phyloP scores from a whole-genome alignment of 2,888 invertebrate genomes.

The Junonia oenone region DNA sequence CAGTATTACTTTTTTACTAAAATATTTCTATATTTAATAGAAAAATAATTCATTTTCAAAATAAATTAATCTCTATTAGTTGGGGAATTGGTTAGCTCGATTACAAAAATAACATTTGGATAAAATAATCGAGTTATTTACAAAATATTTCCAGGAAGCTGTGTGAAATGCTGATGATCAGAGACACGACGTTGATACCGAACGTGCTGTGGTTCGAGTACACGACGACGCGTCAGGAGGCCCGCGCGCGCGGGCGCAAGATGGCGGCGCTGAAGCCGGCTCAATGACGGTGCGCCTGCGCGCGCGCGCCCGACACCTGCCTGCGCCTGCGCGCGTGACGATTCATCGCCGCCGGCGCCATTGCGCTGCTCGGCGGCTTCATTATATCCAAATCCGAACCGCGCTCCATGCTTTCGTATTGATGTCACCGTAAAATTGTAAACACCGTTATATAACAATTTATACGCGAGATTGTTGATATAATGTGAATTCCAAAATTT shows the following conservation, averaged over 20 bases:
- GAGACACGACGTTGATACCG: constrained; percentile 94
- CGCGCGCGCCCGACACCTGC: constrained; percentile 40
- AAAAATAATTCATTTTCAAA: too few species aligned
- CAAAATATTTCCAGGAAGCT: constrained; percentile 82
- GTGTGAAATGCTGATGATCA: constrained; percentile 90
- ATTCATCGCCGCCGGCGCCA: constrained; percentile 55
- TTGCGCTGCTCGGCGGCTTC: constrained; percentile 58
- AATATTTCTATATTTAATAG: too few species aligned
- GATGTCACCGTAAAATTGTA: constrained; percentile 19
- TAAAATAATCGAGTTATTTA: not conserved
- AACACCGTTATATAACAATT: too few species aligned
- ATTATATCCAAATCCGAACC: constrained; percentile 45
- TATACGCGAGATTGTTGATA: too few species aligned
- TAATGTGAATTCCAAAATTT: too few species aligned
- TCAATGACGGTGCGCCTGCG: constrained; percentile 86
- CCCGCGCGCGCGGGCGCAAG: constrained; percentile 88
- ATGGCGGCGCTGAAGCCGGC: constrained; percentile 87
- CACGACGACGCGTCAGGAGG: constrained; percentile 90
- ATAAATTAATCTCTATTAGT: too few species aligned
- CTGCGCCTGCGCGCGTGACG: constrained; percentile 73
- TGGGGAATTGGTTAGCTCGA: too few species aligned
- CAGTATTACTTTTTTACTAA: too few species aligned
- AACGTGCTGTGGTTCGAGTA: constrained; percentile 97
- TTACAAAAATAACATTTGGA: too few species aligned
- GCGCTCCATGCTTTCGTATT: constrained; percentile 38